These are phyloP conservation scores for Megalurothrips usitatus DNA, from an alignment of 2,888 invertebrate species.

Conservation along the genomic window DNA sequence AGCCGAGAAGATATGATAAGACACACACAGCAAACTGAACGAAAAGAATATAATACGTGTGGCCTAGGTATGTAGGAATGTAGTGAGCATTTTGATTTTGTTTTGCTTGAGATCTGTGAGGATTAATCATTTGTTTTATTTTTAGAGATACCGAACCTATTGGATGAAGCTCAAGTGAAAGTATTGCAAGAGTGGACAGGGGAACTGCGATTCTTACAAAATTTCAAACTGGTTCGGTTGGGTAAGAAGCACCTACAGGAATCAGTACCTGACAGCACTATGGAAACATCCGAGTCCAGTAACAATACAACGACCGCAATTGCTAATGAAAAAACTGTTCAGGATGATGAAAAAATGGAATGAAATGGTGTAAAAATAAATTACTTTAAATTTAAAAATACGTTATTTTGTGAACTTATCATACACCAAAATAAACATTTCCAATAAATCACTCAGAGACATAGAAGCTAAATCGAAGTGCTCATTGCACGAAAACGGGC, in stretches of 20 bases:
- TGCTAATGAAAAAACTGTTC: neutral
- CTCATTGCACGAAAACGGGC: no score
- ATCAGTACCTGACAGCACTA: conserved; percentile 27
- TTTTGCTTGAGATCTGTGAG: conserved; percentile 29
- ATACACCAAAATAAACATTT: no score
- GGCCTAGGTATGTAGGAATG: conserved; percentile 55
- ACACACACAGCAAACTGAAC: conserved; percentile 69
- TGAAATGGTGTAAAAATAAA: neutral
- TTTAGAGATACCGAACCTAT: conserved; percentile 66
- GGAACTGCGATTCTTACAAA: conserved; percentile 60
- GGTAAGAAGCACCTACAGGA: conserved; percentile 46
- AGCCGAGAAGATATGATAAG: conserved; percentile 73
- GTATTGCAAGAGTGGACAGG: conserved; percentile 63
- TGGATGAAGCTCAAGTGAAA: conserved; percentile 56
- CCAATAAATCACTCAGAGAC: neutral
- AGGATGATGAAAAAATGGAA: neutral
- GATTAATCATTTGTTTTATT: conserved; percentile 33
- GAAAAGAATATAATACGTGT: conserved; percentile 67
- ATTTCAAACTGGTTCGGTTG: conserved; percentile 61
- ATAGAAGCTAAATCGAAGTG: no score
- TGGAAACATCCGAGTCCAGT: neutral
- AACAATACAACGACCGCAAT: neutral
- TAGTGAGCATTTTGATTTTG: conserved; percentile 14
- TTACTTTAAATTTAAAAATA: neutral
- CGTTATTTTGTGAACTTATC: no score